These are phyloP conservation scores for Sthenelais limicola DNA, from an alignment of 2,888 invertebrate species.

Conservation along the genomic window DNA sequence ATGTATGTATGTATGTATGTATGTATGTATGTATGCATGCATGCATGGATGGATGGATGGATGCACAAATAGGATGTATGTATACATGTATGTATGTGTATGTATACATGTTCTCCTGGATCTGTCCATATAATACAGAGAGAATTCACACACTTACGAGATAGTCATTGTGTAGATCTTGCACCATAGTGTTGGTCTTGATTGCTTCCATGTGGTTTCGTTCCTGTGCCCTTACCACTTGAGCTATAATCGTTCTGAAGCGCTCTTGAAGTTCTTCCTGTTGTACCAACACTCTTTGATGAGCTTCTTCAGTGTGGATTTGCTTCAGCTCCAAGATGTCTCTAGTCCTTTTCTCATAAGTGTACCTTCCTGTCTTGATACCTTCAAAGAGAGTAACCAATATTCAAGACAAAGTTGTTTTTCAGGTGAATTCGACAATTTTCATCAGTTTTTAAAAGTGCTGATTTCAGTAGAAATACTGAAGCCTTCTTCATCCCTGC, in stretches of 20 bases:
- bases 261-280: neutral
- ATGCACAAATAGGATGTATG: too few species aligned
- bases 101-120: too few species aligned
- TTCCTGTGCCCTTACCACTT: constrained; percentile 13
- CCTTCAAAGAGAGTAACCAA: constrained; percentile 54
- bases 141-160: neutral
- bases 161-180: constrained; percentile 7
- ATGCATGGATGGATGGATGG: too few species aligned
- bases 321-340: constrained; percentile 63
- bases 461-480: too few species aligned
- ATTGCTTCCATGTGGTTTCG: constrained; percentile 8
- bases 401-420: too few species aligned
- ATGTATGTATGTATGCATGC: too few species aligned
- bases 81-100: too few species aligned
- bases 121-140: neutral
- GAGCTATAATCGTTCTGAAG: constrained; percentile 2
- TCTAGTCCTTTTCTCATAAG: constrained; percentile 61
- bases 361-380: constrained; percentile 66
- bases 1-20: too few species aligned
- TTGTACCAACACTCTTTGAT: neutral
- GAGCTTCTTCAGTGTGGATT: constrained; percentile 14
- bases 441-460: too few species aligned
- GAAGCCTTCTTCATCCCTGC: too few species aligned
- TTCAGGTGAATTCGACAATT: too few species aligned
- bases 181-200: constrained; percentile 16